Evolutionary conservation across 1,140 invertebrate species (phyloP).

Genomic region (Phymorhynchus buccinoides): DNA sequence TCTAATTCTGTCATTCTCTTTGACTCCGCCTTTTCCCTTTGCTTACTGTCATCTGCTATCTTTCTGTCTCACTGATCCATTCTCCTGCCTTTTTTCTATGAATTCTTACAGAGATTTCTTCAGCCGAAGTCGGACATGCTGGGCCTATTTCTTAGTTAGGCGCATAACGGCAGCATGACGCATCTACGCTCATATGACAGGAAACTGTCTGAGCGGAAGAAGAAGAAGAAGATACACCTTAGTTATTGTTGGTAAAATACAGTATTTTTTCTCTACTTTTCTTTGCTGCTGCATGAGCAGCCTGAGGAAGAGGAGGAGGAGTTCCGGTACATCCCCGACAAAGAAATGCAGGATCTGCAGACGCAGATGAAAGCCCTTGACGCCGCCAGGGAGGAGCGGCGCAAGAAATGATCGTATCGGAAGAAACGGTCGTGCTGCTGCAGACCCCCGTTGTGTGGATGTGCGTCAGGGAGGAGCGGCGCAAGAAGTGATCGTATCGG

Average conservation of each 20-base stretch:
- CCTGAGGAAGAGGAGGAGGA: slow-evolving; percentile 55
- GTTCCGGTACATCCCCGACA: slow-evolving; percentile 59
- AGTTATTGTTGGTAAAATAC: not conserved
- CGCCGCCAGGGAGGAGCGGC: slow-evolving; percentile 50
- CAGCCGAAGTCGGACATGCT: too few species aligned
- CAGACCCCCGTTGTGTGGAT: not conserved
- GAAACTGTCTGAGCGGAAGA: too few species aligned
- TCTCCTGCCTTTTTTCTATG: too few species aligned
- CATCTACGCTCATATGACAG: too few species aligned
- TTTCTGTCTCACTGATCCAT: too few species aligned
- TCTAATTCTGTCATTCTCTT: too few species aligned
- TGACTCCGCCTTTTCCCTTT: too few species aligned
- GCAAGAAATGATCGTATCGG: slow-evolving; percentile 39
- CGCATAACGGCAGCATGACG: too few species aligned
- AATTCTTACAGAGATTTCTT: too few species aligned
- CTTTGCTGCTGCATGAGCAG: slow-evolving; percentile 19
- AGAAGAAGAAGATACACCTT: too few species aligned
- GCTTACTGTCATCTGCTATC: too few species aligned
- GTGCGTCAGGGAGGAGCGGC: not conserved
- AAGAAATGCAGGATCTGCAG: slow-evolving; percentile 51
- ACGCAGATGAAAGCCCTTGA: slow-evolving; percentile 51
- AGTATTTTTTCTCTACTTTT: not conserved
- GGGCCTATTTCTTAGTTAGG: too few species aligned
- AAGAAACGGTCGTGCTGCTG: not conserved
- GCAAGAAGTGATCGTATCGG: not conserved